Evolutionary conservation across 2,113 vertebrate genomes (phyloP).

Genomic region (Myotis yumanensis): DNA sequence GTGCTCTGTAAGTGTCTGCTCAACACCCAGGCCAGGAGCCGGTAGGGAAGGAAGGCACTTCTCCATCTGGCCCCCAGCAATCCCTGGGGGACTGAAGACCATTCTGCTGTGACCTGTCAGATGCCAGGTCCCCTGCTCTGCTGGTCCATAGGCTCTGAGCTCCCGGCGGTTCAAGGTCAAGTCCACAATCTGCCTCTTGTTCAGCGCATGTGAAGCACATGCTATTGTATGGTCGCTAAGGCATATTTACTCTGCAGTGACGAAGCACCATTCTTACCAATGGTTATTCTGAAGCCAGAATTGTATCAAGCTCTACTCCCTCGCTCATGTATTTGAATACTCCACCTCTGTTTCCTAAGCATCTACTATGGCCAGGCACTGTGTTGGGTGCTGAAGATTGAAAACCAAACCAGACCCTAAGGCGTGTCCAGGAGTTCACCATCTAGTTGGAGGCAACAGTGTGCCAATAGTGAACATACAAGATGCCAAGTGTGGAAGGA

Average conservation of each 20-base stretch:
- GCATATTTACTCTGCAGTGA: neutral
- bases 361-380: neutral
- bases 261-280: neutral
- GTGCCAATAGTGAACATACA: neutral
- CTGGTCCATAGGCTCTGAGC: neutral
- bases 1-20: neutral
- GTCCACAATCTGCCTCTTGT: neutral
- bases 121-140: too few species aligned
- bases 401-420: neutral
- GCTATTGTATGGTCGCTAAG: accelerated
- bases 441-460: neutral
- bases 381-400: neutral
- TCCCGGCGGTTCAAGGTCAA: neutral
- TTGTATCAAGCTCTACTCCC: neutral
- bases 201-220: neutral
- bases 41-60: neutral
- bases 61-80: neutral
- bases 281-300: neutral
- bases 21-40: neutral
- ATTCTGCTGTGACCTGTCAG: neutral
- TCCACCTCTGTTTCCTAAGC: neutral
- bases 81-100: neutral
- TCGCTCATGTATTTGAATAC: neutral
- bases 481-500: accelerated
- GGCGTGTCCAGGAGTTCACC: neutral